Evolutionary conservation across 2,113 vertebrate species (phyloP).

Genomic region (Chionomys nivalis): DNA sequence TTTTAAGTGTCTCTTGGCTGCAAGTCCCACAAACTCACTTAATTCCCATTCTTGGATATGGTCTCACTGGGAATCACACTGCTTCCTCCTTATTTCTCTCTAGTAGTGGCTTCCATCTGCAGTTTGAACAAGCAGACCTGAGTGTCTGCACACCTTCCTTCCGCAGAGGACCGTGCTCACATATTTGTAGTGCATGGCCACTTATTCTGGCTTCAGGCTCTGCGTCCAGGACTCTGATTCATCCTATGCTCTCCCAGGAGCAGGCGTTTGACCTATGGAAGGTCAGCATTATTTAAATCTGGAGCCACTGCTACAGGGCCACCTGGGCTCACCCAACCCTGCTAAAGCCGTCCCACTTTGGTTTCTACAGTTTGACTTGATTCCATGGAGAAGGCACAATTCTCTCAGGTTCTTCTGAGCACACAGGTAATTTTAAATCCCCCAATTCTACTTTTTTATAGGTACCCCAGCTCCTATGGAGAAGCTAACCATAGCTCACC

Average conservation of each 20-base stretch:
- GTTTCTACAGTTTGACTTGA: background rate
- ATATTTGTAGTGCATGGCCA: background rate
- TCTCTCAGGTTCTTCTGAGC: background rate
- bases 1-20: background rate
- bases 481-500: background rate
- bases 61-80: background rate
- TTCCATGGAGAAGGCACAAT: background rate
- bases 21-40: background rate
- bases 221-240: background rate
- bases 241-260: background rate
- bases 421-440: background rate
- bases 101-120: background rate
- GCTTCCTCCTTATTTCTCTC: conserved; percentile 22
- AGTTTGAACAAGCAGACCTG: conserved; percentile 6
- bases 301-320: background rate
- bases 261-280: background rate
- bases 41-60: conserved; percentile 31
- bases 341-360: background rate
- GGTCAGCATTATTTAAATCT: background rate
- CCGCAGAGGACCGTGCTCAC: background rate
- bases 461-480: background rate
- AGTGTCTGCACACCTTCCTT: background rate
- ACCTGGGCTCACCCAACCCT: background rate
- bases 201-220: background rate
- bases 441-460: background rate